phyloP scores from a whole-genome alignment of 2,113 vertebrate species.

The Panurus biarmicus region DNA sequence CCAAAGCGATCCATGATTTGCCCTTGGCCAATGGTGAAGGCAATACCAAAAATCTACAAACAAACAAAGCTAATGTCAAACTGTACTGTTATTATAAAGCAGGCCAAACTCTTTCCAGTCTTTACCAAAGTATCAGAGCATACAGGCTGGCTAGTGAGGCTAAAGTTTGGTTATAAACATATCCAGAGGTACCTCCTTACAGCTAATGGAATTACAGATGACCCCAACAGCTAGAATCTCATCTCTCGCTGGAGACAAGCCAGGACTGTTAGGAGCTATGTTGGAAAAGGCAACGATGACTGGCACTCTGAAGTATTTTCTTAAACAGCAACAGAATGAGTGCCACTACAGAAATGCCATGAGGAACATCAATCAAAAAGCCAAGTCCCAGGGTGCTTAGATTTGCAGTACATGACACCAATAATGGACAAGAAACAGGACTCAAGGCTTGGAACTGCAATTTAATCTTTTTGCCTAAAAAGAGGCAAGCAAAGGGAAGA shows the following conservation, averaged over 20 bases:
- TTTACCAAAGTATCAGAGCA: not conserved
- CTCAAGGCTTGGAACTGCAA: not conserved
- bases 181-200: not conserved
- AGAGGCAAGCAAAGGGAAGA: not conserved
- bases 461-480: not conserved
- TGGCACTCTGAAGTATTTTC: not conserved
- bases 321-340: not conserved
- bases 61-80: slow-evolving; percentile 1
- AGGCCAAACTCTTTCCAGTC: not conserved
- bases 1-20: slow-evolving; percentile 82
- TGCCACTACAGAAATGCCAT: not conserved
- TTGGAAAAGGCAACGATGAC: not conserved
- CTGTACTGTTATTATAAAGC: not conserved
- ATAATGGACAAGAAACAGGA: not conserved
- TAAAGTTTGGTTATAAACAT: not conserved
- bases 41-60: slow-evolving; percentile 90
- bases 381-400: not conserved
- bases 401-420: not conserved
- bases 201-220: not conserved
- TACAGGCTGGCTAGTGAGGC: not conserved
- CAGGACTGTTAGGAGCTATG: not conserved
- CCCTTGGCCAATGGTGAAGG: slow-evolving; percentile 89
- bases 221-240: not conserved
- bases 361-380: not conserved
- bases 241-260: not conserved